Conservation (phyloP, 2,113 vertebrate genomes). For the Symphodus melops region DNA sequence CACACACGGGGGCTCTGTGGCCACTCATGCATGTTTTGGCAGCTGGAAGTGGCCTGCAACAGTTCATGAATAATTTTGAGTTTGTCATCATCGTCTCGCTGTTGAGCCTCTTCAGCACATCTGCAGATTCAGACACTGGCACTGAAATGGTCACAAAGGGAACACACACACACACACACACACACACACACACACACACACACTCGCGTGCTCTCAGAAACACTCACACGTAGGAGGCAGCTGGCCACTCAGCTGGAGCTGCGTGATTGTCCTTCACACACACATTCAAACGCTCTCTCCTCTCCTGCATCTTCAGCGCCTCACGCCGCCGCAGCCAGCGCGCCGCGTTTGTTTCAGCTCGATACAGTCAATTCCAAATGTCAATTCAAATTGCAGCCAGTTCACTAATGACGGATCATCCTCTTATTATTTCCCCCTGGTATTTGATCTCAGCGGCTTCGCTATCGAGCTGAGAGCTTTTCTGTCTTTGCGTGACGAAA, state of each 20-base stretch:
- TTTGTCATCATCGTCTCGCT: slow-evolving; percentile 19
- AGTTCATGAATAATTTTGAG: slow-evolving; percentile 40
- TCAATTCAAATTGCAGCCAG: slow-evolving; percentile 49
- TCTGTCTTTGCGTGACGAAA: neutral
- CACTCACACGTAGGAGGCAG: slow-evolving; percentile 38
- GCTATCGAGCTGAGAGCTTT: slow-evolving; percentile 21
- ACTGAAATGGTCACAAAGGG: neutral
- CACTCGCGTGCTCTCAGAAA: neutral
- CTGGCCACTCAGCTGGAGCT: slow-evolving; percentile 39
- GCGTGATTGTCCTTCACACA: slow-evolving; percentile 23
- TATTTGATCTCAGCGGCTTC: slow-evolving; percentile 40
- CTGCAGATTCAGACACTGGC: slow-evolving; percentile 26
- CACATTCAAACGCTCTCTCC: neutral
- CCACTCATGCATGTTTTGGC: slow-evolving; percentile 41
- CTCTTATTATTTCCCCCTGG: slow-evolving; percentile 31
- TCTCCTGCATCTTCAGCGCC: slow-evolving; percentile 10
- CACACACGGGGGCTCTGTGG: neutral
- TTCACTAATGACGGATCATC: slow-evolving; percentile 50
- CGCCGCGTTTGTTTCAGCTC: neutral
- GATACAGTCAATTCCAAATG: slow-evolving; percentile 50
- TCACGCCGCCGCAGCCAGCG: neutral
- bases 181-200: neutral
- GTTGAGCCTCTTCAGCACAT: slow-evolving; percentile 30
- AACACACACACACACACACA: neutral
- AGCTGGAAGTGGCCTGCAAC: slow-evolving; percentile 22